These are phyloP conservation scores for Dipodomys ordii DNA, from an alignment of 2,113 vertebrate species.

Conservation along the genomic window DNA sequence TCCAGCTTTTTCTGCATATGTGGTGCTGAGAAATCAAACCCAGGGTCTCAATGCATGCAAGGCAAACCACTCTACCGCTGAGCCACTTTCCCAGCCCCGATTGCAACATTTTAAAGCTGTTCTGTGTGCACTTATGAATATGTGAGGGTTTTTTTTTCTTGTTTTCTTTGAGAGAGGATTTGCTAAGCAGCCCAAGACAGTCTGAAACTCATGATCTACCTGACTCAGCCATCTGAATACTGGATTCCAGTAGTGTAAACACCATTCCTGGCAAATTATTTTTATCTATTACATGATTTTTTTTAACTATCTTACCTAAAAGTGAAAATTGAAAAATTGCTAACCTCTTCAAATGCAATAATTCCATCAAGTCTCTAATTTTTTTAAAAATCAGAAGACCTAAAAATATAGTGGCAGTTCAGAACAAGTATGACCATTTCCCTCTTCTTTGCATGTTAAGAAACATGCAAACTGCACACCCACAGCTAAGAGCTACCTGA, in stretches of 20 bases:
- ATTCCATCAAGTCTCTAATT: conserved; percentile 13
- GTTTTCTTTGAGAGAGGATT: too few species aligned
- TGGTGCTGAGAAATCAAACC: too few species aligned
- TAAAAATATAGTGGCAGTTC: background rate
- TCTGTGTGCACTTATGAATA: background rate
- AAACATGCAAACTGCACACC: background rate
- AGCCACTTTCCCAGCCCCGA: background rate
- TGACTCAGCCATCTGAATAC: background rate
- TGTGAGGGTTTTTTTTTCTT: background rate
- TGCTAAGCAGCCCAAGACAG: background rate
- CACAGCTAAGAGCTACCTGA: conserved; percentile 3
- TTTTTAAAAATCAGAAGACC: background rate
- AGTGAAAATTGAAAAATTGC: background rate
- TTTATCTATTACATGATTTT: background rate
- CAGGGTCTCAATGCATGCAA: too few species aligned
- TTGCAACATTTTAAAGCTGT: conserved; percentile 9
- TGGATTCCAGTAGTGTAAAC: background rate
- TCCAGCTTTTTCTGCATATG: too few species aligned
- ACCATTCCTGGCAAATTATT: background rate
- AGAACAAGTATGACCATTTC: background rate
- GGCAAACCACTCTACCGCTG: too few species aligned
- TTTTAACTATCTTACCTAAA: conserved; percentile 13
- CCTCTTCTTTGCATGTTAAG: background rate
- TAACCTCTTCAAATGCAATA: background rate
- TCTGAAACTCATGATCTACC: background rate